phyloP scores from a whole-genome alignment of 2,888 invertebrate genomes.

The Rotaria magnacalcarata region DNA sequence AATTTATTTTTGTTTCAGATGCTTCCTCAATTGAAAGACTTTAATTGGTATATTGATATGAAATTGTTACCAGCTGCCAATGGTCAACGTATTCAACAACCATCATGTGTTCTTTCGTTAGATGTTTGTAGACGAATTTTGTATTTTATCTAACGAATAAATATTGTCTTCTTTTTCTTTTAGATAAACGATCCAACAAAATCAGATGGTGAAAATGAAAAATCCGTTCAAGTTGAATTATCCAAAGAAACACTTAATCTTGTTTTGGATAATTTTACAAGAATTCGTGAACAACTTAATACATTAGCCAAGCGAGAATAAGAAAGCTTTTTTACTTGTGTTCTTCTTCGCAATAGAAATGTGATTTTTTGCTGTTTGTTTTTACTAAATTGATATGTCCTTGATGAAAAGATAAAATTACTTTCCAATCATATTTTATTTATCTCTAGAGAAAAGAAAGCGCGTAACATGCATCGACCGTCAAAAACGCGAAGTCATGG shows the following conservation, averaged over 20 bases:
- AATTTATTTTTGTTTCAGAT: neutral
- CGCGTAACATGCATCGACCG: neutral
- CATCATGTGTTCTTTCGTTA: constrained; percentile 5
- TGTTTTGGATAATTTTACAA: constrained; percentile 28
- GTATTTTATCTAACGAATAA: too few species aligned
- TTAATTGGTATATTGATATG: constrained; percentile 35
- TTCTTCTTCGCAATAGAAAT: neutral
- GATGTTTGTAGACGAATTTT: neutral
- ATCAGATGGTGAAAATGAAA: neutral
- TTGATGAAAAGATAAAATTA: constrained; percentile 23
- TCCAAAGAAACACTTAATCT: constrained; percentile 27
- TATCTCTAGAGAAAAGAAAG: neutral
- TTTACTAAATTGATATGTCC: neutral
- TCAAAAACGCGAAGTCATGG: neutral
- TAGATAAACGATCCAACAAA: neutral
- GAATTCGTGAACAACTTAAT: constrained; percentile 33
- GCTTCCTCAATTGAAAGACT: neutral
- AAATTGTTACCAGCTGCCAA: neutral
- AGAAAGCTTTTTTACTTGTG: neutral
- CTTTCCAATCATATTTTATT: neutral
- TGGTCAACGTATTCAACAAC: constrained; percentile 20
- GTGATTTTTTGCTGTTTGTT: neutral
- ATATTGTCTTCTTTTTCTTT: too few species aligned
- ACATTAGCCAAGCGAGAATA: constrained; percentile 8
- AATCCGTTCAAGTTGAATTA: constrained; percentile 23